These are phyloP conservation scores for Ancistrus triradiatus DNA, from an alignment of 2,113 vertebrate genomes.

Conservation along the genomic window DNA sequence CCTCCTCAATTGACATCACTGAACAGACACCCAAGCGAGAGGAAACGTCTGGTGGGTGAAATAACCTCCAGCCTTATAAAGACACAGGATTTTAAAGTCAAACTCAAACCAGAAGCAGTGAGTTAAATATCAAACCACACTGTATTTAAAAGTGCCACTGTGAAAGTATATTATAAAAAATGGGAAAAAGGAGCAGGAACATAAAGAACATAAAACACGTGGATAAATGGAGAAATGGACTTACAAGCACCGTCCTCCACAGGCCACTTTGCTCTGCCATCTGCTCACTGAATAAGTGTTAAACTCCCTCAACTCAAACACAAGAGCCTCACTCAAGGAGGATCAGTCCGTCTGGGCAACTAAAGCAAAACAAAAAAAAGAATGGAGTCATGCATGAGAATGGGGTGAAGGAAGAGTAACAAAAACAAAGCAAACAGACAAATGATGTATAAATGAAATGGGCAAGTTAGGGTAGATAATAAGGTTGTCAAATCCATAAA, in stretches of 20 bases:
- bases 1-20: slow-evolving; percentile 8
- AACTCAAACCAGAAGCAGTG: background rate
- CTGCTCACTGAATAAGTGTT: slow-evolving; percentile 27
- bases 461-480: too few species aligned
- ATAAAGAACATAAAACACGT: background rate
- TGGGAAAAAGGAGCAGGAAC: background rate
- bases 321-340: slow-evolving; percentile 33
- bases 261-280: slow-evolving; percentile 23
- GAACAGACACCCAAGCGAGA: slow-evolving; percentile 15
- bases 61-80: background rate
- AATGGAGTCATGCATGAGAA: slow-evolving; percentile 44
- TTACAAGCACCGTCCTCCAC: slow-evolving; percentile 32
- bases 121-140: slow-evolving; percentile 3
- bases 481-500: too few species aligned
- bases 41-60: background rate
- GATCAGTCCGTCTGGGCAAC: slow-evolving; percentile 35
- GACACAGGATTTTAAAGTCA: slow-evolving; percentile 10
- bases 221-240: slow-evolving; percentile 16
- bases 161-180: background rate
- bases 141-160: background rate
- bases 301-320: slow-evolving; percentile 22
- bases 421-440: slow-evolving; percentile 27
- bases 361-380: slow-evolving; percentile 46
- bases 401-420: slow-evolving; percentile 20
- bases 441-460: slow-evolving; percentile 9